These are phyloP conservation scores for Planococcus citri DNA, from an alignment of 1,140 invertebrate genomes.

Conservation along the genomic window DNA sequence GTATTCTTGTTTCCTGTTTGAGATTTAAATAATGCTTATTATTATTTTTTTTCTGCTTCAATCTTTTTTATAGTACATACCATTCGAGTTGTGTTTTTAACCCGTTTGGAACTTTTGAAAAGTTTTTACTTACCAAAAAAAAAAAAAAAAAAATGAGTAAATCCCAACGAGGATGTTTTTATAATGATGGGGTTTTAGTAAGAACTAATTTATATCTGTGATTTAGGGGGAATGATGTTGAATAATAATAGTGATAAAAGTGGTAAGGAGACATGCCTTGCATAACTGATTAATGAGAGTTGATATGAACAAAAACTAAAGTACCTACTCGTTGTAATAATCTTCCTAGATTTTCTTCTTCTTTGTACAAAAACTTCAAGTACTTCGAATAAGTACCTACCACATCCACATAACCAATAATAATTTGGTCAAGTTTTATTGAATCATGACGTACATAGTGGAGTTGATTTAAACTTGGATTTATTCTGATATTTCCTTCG, in stretches of 20 bases:
- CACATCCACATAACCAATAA: too few species aligned
- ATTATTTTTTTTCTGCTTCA: neutral
- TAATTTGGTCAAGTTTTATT: too few species aligned
- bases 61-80: neutral
- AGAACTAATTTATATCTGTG: constrained; percentile 5
- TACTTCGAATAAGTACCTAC: too few species aligned
- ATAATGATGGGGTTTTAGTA: neutral
- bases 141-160: neutral
- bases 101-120: constrained; percentile 2
- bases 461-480: too few species aligned
- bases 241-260: constrained; percentile 7
- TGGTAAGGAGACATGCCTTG: constrained; percentile 10
- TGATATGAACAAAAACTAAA: too few species aligned
- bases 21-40: constrained; percentile 15
- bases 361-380: too few species aligned
- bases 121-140: neutral
- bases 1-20: constrained; percentile 10
- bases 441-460: too few species aligned
- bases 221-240: neutral
- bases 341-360: too few species aligned
- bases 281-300: constrained; percentile 14
- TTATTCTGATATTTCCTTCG: too few species aligned
- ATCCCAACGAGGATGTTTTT: constrained; percentile 9
- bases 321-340: too few species aligned
- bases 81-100: constrained; percentile 2